A percentile compares a stretch with the other conserved stretches of the same genome.
Evolutionary conservation across 2,888 invertebrate species (phyloP).

Genomic region (Margaritifera margaritifera): DNA sequence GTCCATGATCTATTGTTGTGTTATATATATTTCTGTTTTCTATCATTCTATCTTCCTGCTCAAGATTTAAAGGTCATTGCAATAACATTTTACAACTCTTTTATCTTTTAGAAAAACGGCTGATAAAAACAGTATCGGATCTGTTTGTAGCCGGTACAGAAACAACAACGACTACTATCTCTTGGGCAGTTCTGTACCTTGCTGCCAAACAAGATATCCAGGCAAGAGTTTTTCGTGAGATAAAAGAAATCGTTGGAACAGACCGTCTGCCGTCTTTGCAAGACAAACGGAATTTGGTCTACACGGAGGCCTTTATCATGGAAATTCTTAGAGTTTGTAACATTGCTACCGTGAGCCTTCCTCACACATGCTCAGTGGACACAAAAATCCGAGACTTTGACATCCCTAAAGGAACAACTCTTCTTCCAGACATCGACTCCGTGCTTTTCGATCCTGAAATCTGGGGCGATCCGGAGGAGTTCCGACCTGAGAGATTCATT

Average conservation of each 20-base stretch:
- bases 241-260: neutral
- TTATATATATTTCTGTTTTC: too few species aligned
- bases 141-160: slow-evolving; percentile 2
- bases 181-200: slow-evolving; percentile 1
- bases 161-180: slow-evolving; percentile 4
- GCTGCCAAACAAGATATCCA: neutral
- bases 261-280: neutral
- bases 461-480: neutral
- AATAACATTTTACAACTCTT: too few species aligned
- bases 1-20: too few species aligned
- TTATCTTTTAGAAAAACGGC: neutral
- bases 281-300: slow-evolving; percentile 4
- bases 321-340: slow-evolving; percentile 1
- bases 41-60: too few species aligned
- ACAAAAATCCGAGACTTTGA: neutral
- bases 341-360: neutral
- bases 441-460: neutral
- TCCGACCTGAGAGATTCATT: neutral
- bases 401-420: neutral
- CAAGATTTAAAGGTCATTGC: too few species aligned
- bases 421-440: neutral
- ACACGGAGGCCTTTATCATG: slow-evolving; percentile 2
- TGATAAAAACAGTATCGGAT: neutral
- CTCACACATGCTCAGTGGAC: neutral
- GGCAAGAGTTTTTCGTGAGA: neutral